These are phyloP conservation scores for Strix aluco DNA, from an alignment of 2,113 vertebrate species.

Conservation along the genomic window DNA sequence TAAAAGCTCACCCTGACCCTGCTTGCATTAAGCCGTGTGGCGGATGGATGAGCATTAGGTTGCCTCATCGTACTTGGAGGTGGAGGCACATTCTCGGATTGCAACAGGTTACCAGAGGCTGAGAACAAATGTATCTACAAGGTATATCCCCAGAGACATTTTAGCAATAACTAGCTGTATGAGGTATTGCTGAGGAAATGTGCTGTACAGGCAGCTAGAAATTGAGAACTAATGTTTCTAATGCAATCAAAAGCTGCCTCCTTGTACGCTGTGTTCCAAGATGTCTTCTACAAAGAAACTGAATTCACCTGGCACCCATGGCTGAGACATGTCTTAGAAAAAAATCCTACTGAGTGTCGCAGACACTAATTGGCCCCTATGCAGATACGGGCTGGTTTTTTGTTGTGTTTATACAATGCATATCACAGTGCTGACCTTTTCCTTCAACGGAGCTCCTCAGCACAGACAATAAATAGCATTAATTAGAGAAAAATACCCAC, in stretches of 20 bases:
- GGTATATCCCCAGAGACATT: neutral
- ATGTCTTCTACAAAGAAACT: neutral
- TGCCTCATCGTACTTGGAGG: neutral
- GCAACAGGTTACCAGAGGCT: neutral
- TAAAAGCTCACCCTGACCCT: neutral
- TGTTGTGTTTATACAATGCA: neutral
- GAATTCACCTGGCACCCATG: neutral
- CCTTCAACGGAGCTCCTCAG: neutral
- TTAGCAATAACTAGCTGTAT: neutral
- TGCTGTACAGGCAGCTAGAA: neutral
- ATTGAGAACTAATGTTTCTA: neutral
- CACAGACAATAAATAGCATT: constrained; percentile 7
- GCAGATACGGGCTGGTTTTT: neutral
- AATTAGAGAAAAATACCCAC: neutral
- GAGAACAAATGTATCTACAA: neutral
- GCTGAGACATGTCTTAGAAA: neutral
- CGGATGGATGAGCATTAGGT: neutral
- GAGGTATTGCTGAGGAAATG: neutral
- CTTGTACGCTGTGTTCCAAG: neutral
- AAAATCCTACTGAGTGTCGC: neutral
- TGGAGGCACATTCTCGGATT: neutral
- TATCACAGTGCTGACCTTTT: constrained; percentile 8
- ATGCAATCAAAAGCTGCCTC: neutral
- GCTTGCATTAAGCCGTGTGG: neutral
- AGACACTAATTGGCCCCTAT: neutral